Percentiles rank a stretch among this genome's conserved stretches.
Conservation (phyloP, 2,888 invertebrate species). For the Myopa testacea region DNA sequence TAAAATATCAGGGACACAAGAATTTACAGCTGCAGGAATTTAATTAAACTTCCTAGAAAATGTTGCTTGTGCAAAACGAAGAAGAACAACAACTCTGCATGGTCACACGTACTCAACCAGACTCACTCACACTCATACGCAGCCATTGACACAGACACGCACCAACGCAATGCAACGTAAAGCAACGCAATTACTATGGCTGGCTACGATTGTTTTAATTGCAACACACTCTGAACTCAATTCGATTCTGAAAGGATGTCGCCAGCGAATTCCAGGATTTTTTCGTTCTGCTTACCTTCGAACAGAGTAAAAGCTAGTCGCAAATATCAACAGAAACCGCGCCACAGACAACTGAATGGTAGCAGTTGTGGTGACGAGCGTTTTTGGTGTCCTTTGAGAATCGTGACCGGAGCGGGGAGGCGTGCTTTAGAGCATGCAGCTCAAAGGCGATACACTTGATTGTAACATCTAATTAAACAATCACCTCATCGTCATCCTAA, state of each 20-base stretch:
- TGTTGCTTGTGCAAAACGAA: neutral
- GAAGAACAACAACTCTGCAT: neutral
- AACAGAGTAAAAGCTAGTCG: neutral
- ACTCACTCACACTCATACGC: neutral
- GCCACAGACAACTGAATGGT: neutral
- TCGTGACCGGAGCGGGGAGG: too few relatives aligned
- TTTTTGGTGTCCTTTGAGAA: too few relatives aligned
- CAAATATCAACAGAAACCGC: neutral
- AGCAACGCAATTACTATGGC: neutral
- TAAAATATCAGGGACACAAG: conserved; percentile 8
- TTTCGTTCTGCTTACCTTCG: neutral
- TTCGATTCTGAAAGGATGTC: neutral
- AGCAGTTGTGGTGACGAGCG: too few relatives aligned
- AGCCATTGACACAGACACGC: neutral
- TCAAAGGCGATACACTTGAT: too few relatives aligned
- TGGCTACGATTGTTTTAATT: neutral
- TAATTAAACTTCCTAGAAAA: neutral
- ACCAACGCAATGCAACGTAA: neutral
- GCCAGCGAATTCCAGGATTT: neutral
- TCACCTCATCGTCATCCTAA: too few relatives aligned
- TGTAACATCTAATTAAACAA: too few relatives aligned
- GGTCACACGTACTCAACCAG: neutral
- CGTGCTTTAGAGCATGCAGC: too few relatives aligned
- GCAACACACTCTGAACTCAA: neutral
- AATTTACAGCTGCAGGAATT: conserved; percentile 27